These are phyloP conservation scores for Vipera ursinii DNA, from an alignment of 2,797 vertebrate species.

Conservation along the genomic window DNA sequence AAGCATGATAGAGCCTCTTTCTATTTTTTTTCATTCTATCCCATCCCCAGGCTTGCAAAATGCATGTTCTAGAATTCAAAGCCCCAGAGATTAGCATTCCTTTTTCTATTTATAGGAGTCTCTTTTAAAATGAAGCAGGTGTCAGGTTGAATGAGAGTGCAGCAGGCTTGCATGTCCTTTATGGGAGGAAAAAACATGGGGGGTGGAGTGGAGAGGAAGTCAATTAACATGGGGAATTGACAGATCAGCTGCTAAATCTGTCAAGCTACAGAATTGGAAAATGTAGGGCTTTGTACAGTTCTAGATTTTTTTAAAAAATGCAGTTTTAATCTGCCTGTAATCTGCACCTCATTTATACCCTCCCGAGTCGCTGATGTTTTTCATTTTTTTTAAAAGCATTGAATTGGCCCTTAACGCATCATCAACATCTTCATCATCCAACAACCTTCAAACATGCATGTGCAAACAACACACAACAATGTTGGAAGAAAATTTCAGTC, in stretches of 20 bases:
- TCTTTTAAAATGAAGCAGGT: constrained; percentile 61
- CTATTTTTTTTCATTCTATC: constrained; percentile 1
- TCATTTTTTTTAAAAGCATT: neutral
- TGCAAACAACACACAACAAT: neutral
- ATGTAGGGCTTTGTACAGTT: neutral
- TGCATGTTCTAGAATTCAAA: constrained; percentile 50
- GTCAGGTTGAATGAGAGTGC: constrained; percentile 49
- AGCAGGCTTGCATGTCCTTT: constrained; percentile 37
- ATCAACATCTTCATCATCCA: neutral
- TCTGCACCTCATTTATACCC: neutral
- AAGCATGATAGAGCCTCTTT: constrained; percentile 59
- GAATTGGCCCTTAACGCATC: neutral
- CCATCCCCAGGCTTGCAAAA: constrained; percentile 52
- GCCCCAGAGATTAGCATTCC: constrained; percentile 49
- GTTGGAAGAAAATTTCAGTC: neutral
- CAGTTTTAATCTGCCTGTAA: neutral
- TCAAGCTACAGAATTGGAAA: neutral
- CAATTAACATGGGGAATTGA: constrained; percentile 17
- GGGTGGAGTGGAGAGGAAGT: neutral
- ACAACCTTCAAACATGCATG: neutral
- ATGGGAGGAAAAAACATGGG: constrained; percentile 8
- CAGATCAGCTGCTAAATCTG: neutral
- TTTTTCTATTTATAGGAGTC: constrained; percentile 39
- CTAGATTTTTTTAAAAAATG: constrained; percentile 17
- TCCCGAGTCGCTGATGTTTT: neutral